Conservation (phyloP, 2,797 vertebrate genomes). For the Threskiornis aethiopicus region DNA sequence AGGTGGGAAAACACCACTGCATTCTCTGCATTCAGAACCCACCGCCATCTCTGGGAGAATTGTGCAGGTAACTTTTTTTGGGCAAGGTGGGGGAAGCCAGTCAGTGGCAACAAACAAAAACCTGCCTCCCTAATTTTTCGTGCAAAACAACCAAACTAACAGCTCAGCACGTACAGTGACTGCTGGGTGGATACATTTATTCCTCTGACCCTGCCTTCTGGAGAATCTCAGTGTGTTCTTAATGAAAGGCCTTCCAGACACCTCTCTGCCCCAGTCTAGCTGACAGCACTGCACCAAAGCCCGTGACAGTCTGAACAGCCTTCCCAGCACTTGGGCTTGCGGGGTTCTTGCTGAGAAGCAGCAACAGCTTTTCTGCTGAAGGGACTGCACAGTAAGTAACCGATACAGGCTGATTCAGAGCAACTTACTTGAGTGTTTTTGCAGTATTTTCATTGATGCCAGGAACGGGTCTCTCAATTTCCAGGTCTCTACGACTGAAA, state of each 20-base stretch:
- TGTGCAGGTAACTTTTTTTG: neutral
- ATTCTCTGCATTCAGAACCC: neutral
- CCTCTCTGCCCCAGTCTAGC: neutral
- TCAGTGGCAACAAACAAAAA: neutral
- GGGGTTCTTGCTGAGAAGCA: neutral
- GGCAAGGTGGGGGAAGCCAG: neutral
- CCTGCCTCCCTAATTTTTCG: neutral
- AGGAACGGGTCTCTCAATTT: slow-evolving; percentile 87
- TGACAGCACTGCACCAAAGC: neutral
- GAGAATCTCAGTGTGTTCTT: neutral
- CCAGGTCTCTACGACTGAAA: slow-evolving; percentile 86
- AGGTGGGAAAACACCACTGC: neutral
- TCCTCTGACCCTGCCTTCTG: neutral
- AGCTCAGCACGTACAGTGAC: neutral
- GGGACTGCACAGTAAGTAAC: neutral
- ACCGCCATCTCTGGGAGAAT: neutral
- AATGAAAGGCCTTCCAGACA: neutral
- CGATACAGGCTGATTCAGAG: neutral
- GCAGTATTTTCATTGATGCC: slow-evolving; percentile 82
- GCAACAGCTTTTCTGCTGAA: neutral
- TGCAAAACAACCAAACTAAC: neutral
- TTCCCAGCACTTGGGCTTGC: neutral
- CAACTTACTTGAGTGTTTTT: slow-evolving; percentile 89
- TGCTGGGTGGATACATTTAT: neutral
- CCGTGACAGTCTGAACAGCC: neutral